Percentiles rank a stretch among this genome's conserved stretches.
Conservation (phyloP, 2,113 vertebrate genomes). For the Tenrec ecaudatus region DNA sequence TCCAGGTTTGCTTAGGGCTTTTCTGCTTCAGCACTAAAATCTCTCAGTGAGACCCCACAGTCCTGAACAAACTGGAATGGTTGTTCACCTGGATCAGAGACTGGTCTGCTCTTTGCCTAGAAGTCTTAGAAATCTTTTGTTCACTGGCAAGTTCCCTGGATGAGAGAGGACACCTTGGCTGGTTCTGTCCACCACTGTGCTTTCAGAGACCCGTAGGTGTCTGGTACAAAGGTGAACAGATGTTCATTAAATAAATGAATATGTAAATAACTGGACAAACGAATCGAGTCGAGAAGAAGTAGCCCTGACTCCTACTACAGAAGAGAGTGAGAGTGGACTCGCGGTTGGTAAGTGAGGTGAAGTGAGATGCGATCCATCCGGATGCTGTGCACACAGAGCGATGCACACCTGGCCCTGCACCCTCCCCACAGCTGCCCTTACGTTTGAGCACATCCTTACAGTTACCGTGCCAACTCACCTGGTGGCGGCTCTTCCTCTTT, state of each 20-base stretch:
- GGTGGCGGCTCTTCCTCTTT: no score
- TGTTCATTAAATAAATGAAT: neutral
- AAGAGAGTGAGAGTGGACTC: neutral
- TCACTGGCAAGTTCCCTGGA: neutral
- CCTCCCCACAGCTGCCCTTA: no score
- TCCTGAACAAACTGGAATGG: neutral
- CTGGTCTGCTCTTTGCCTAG: neutral
- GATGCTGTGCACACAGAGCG: no score
- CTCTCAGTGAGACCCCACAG: no score
- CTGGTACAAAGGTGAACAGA: neutral
- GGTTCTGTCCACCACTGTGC: neutral
- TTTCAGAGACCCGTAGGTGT: neutral
- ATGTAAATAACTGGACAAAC: neutral
- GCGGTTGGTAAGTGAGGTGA: no score
- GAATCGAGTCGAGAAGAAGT: neutral
- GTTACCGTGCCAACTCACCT: no score
- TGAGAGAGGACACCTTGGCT: neutral
- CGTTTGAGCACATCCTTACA: no score
- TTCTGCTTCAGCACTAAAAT: neutral
- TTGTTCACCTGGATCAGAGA: neutral
- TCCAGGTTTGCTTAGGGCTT: neutral
- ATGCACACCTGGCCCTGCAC: no score
- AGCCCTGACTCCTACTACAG: neutral
- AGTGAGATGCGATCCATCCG: no score
- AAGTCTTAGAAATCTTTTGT: neutral